Evolutionary conservation across 2,888 invertebrate species (phyloP).

Genomic region (Panzeria rudis): DNA sequence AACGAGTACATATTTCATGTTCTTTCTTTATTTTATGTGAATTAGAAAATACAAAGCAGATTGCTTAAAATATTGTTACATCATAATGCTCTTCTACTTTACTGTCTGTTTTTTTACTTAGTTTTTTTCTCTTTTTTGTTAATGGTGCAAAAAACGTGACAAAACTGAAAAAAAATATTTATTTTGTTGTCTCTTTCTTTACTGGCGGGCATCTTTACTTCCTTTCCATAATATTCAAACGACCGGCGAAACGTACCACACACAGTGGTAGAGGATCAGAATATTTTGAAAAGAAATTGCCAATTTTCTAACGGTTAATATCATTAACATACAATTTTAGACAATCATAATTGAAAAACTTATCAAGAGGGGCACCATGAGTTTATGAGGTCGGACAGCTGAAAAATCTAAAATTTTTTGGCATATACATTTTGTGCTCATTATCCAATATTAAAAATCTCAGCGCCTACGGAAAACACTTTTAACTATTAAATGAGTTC

Average conservation of each 20-base stretch:
- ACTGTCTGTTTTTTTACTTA: neutral
- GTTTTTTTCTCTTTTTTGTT: conserved; percentile 16
- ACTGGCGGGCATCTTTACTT: conserved; percentile 33
- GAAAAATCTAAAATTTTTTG: too few species aligned
- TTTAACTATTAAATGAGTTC: too few species aligned
- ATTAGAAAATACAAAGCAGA: conserved; percentile 28
- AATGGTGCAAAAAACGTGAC: conserved; percentile 63
- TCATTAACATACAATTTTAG: neutral
- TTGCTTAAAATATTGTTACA: conserved; percentile 57
- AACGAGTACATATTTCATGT: conserved; percentile 7
- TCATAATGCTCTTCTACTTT: conserved; percentile 44
- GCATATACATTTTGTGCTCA: too few species aligned
- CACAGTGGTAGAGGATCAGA: neutral
- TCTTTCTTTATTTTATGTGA: conserved; percentile 2
- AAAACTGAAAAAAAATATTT: conserved; percentile 62
- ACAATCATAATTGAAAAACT: too few species aligned
- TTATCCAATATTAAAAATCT: too few species aligned
- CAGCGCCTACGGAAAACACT: too few species aligned
- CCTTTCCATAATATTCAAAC: conserved; percentile 31
- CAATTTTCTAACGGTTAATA: too few species aligned
- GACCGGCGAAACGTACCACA: neutral
- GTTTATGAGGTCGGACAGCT: too few species aligned
- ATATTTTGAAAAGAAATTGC: neutral
- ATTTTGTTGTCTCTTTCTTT: conserved; percentile 12
- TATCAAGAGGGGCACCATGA: too few species aligned